A percentile compares a stretch with the other conserved stretches of the same genome.
phyloP scores from a whole-genome alignment of 1,140 invertebrate species.

The Formica exsecta region DNA sequence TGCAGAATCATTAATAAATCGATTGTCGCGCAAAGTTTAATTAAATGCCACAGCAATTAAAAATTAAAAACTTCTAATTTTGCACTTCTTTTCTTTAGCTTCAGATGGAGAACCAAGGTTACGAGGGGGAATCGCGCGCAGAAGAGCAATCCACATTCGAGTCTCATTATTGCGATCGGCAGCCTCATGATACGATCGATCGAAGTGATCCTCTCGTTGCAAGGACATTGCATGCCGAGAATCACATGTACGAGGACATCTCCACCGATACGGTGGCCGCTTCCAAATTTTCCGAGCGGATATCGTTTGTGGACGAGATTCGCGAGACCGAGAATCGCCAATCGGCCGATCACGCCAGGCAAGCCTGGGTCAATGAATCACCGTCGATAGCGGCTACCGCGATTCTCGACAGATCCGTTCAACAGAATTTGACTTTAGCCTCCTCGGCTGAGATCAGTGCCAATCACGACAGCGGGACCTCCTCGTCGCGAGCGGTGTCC shows the following conservation, averaged over 20 bases:
- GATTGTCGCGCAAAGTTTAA: not conserved
- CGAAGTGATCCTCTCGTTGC: not conserved
- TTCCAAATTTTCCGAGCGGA: not conserved
- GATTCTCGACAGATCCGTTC: constrained; percentile 54
- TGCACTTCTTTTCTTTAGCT: constrained; percentile 14
- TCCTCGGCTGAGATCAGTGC: constrained; percentile 69
- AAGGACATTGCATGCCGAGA: constrained; percentile 49
- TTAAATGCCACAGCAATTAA: not conserved
- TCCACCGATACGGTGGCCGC: constrained; percentile 23
- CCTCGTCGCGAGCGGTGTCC: not conserved
- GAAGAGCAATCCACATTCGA: not conserved
- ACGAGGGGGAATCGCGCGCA: constrained; percentile 79
- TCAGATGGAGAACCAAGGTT: constrained; percentile 85
- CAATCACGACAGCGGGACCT: constrained; percentile 1
- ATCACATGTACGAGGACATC: constrained; percentile 84
- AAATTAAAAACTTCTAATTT: not conserved
- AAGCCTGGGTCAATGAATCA: constrained; percentile 4
- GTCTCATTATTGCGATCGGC: not conserved
- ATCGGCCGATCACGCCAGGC: not conserved
- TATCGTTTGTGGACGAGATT: not conserved
- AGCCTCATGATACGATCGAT: not conserved
- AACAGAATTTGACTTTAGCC: constrained; percentile 80
- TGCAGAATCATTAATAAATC: not conserved
- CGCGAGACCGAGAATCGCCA: not conserved
- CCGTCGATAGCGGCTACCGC: not conserved